Base-by-base conservation (phyloP, 2,797 vertebrate genomes). In the Zalophus californianus region DNA sequence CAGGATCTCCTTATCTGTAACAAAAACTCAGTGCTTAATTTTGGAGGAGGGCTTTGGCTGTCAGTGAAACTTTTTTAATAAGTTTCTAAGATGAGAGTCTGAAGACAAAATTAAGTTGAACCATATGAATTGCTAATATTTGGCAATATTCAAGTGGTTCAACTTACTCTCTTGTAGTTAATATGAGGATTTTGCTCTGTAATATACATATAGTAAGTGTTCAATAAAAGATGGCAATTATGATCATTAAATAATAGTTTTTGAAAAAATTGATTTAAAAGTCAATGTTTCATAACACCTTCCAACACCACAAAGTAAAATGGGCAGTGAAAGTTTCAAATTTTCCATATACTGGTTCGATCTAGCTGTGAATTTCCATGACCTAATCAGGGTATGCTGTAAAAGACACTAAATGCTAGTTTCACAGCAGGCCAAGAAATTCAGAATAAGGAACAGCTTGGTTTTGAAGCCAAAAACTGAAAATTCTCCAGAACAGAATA, bases 301-400 rank as follows among this genome's bases (percentile, higher is more conserved):
- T 92, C 64, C 60, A 93, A 85, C 1, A 32, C 35, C 7, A 56
- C 75, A 52, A 88, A 94, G 70, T 94, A 92, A 95, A 97, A 94
- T 80, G 58, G 86, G 73, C 97, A 96, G 60, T 73, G 60, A 58
- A 95, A 87, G 60, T 80, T 95, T 94, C 93, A 98, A 96, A 96
- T 94, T 96, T 98, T 97, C 98, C 97, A 97, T 86, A 93, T 88
- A 83, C 93, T 95, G 58, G 82, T 95, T 93, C 94, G 91, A 96
- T 97, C 89, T 97, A 94, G 89, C 95, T 97, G 97, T 98, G 97
- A 98, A 98, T 98, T 98, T 98, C 98, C 98, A 98, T 97, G 97
- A 97, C 94, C 97, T 97, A 96, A 97, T 91, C 96, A 96, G 64
- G 48, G 27, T 80, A 91, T 95, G 89, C 90, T 96, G 90, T 91